Conservation (phyloP, 2,797 vertebrate species). For the Tympanoctomys barrerae region DNA sequence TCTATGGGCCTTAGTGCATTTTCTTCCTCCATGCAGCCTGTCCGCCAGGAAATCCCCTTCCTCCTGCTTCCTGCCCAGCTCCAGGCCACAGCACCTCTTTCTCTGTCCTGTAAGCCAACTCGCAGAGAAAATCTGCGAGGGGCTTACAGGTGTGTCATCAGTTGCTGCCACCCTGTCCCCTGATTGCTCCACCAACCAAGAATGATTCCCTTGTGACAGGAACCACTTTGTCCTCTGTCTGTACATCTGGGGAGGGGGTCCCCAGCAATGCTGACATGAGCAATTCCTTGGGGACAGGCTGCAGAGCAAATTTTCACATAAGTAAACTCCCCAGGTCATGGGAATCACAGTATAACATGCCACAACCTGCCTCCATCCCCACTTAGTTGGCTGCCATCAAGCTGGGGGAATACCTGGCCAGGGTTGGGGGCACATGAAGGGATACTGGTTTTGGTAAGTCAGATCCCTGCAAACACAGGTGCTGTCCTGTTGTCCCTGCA, state of each 20-base stretch:
- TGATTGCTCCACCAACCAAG: background rate
- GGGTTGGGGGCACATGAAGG: background rate
- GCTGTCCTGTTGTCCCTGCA: background rate
- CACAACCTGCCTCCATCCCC: background rate
- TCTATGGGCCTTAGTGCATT: background rate
- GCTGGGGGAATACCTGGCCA: background rate
- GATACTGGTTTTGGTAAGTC: background rate
- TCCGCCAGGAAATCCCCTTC: background rate
- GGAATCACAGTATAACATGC: background rate
- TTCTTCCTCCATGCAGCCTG: background rate
- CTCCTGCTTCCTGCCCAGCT: background rate
- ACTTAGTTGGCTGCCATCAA: background rate
- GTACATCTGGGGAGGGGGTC: background rate
- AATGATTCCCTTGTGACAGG: background rate
- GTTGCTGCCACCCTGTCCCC: background rate
- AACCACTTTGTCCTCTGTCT: background rate
- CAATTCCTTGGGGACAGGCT: background rate
- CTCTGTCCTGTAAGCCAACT: background rate
- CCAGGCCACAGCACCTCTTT: background rate
- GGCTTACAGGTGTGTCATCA: background rate
- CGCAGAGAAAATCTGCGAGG: fast-evolving
- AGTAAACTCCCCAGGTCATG: background rate
- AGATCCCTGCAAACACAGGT: background rate
- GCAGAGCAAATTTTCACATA: no score
- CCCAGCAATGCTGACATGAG: background rate